Base-by-base conservation (phyloP, 1,140 invertebrate species). In the Meloidogyne hapla region DNA sequence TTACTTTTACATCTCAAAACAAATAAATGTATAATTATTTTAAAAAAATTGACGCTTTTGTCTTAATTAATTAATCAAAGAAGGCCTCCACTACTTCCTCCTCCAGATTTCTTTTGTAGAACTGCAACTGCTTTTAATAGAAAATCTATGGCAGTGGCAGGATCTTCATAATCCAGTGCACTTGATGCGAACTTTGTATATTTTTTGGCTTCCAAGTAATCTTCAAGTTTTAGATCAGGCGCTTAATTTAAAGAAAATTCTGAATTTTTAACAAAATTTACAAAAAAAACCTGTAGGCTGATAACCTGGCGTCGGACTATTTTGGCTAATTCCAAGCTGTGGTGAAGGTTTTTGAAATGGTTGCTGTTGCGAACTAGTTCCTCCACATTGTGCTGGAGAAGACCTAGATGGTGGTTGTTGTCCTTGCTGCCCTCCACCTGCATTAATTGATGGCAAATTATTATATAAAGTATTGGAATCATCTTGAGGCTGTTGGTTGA, bases 111-210 rank as follows among this genome's bases (percentile, higher is more conserved):
- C 70, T 79, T 79, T 26, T 80, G 79, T 15, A 80, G 69, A n/a
- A 80, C 61, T 18, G 66, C 33, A 42, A 84, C 61, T 8, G 83
- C 77, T 69, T 85, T 85, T 5, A 69, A 23, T 66, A 85, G 61
- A 79, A 83, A 84, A 0, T 84, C 83, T 21, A 87, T 75, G 25
- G 85, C 82, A 9, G 84, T 70, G 23, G 75, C 76, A 12, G 77
- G 72, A 71, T 85, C 83, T 48, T 84, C 83, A 63, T 86, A 84
- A 56, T 85, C 83, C 9, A 85, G 28, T 13, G 83, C 82, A n/a
- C 74, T 81, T 28, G 80, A 64, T 21, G 83, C 83, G 42, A 79
- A 85, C 64, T 84, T 84, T 6, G 66, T 68, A 40, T 63, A 83
- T 67, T 86, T 84, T 69, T 83, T 77, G 18, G 81, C 83, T 67